Percentiles rank a stretch among this genome's conserved stretches.
phyloP scores from a whole-genome alignment of 2,888 invertebrate species.

The Syrphus vitripennis region DNA sequence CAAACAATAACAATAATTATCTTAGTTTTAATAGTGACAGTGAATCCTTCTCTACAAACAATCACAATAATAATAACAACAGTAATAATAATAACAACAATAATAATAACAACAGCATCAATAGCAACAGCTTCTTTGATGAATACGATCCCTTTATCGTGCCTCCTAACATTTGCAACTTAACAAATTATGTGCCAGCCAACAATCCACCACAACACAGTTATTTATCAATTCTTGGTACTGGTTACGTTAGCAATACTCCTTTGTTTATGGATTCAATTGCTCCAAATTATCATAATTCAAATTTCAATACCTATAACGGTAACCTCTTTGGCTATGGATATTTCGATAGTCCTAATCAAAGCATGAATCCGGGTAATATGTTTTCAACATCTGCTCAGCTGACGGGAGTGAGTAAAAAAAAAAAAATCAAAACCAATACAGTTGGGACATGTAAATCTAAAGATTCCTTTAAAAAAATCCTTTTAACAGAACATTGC shows the following conservation, averaged over 20 bases:
- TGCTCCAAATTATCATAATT: conserved; percentile 11
- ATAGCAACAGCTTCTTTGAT: conserved; percentile 31
- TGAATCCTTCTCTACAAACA: conserved; percentile 53
- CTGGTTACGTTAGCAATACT: conserved; percentile 26
- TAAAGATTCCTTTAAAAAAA: neutral
- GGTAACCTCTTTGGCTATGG: conserved; percentile 59
- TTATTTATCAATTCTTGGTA: conserved; percentile 44
- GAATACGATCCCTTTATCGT: conserved; percentile 53
- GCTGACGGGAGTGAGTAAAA: conserved; percentile 53
- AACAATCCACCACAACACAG: conserved; percentile 24
- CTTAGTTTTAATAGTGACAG: conserved; percentile 65
- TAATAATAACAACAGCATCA: conserved; percentile 28
- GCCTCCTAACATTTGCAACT: conserved; percentile 24
- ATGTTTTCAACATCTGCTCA: conserved; percentile 45
- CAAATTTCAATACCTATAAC: conserved; percentile 45
- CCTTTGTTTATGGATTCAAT: conserved; percentile 2
- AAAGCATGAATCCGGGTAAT: conserved; percentile 45
- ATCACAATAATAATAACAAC: conserved; percentile 30
- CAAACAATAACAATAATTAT: conserved; percentile 57
- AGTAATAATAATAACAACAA: neutral
- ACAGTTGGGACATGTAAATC: neutral
- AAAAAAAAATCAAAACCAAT: neutral
- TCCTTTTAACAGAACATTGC: neutral
- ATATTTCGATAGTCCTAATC: conserved; percentile 49
- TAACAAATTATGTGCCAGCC: conserved; percentile 1